Percentiles rank a stretch among this genome's conserved stretches.
Conservation (phyloP, 2,797 vertebrate species). For the Apogon talboti region DNA sequence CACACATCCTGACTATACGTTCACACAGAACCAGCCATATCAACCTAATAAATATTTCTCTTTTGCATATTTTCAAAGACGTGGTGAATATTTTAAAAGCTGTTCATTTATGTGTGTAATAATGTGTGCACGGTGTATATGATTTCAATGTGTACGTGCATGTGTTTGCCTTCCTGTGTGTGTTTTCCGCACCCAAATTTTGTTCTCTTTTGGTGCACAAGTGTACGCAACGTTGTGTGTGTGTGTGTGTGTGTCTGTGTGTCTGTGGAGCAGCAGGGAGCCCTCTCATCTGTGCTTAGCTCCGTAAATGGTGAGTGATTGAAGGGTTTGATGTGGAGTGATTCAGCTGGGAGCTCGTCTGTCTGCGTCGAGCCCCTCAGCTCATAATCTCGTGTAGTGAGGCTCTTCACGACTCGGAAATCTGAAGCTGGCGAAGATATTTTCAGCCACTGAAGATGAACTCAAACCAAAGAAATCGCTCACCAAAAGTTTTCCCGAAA, state of each 20-base stretch:
- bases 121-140: constrained; percentile 12
- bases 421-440: constrained; percentile 45
- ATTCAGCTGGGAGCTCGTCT: constrained; percentile 77
- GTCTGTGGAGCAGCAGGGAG: constrained; percentile 46
- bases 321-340: constrained; percentile 78
- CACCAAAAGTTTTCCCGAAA: constrained; percentile 61
- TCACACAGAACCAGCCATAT: constrained; percentile 59
- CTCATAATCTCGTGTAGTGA: constrained; percentile 65
- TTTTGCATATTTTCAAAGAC: constrained; percentile 76
- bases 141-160: constrained; percentile 19
- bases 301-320: constrained; percentile 80
- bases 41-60: constrained; percentile 82
- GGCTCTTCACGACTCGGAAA: constrained; percentile 43
- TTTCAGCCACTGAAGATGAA: constrained; percentile 50
- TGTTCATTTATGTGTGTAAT: constrained; percentile 46
- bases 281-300: constrained; percentile 79
- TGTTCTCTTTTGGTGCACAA: constrained; percentile 29
- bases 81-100: constrained; percentile 71
- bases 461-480: constrained; percentile 69
- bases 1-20: constrained; percentile 34
- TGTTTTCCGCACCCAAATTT: constrained; percentile 30
- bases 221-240: constrained; percentile 52
- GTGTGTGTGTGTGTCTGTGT: constrained; percentile 33
- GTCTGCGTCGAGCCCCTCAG: constrained; percentile 65
- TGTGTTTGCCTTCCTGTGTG: neutral